phyloP scores from a whole-genome alignment of 2,797 vertebrate genomes.

The Phrynocephalus forsythii region DNA sequence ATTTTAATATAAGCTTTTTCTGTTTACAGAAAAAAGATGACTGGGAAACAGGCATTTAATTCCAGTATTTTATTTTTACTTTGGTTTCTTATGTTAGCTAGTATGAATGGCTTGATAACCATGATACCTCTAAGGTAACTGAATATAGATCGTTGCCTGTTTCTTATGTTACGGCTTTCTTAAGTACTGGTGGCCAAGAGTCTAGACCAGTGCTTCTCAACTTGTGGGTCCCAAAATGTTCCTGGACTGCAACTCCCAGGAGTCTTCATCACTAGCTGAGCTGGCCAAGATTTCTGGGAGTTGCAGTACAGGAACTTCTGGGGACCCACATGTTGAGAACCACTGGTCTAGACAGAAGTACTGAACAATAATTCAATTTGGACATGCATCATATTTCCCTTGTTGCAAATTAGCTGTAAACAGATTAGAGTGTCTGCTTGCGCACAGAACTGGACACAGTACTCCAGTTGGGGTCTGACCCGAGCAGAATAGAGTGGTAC shows the following conservation, averaged over 20 bases:
- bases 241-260: no score
- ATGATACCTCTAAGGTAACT: neutral
- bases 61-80: neutral
- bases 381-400: neutral
- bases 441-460: no score
- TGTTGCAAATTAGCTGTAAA: slow-evolving; percentile 1
- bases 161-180: neutral
- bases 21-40: neutral
- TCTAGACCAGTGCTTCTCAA: neutral
- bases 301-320: no score
- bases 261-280: no score
- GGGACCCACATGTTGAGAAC: no score
- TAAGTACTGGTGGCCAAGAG: neutral
- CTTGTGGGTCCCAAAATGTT: no score
- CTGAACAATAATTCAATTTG: neutral
- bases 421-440: neutral
- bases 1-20: no score
- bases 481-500: no score
- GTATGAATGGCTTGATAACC: neutral
- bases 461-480: no score
- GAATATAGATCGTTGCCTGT: neutral
- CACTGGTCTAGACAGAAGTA: neutral
- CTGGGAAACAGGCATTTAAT: rapidly evolving
- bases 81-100: neutral
- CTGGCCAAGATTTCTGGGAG: no score